Base-by-base conservation (phyloP, 2,888 invertebrate species). In the Thecophora atra region DNA sequence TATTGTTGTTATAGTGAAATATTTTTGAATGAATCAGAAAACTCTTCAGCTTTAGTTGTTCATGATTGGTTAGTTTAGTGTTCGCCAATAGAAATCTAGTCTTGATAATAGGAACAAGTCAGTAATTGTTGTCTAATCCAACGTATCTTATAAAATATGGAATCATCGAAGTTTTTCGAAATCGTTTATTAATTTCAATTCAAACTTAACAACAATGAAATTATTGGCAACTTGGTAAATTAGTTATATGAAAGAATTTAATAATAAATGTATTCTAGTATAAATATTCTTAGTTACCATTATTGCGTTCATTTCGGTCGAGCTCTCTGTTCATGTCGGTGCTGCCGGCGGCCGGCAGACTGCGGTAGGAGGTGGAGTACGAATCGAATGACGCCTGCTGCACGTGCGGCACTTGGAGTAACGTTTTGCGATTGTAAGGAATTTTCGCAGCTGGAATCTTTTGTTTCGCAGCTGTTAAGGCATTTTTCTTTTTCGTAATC, bases 351-450 rank as follows among this genome's bases (percentile, higher is more conserved):
- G 80, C 64, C 0, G 85, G 84, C 47, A 81, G 76, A 67, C 83
- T 85, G 19, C 79, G 78, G 76, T 85, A 85, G 5, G 79, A 76
- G 0, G 85, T 85, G 3, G 84, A 84, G 70, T 78, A 81, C 1
- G 84, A 83, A 66, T 82, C 81, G 42, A 83, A 82, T 0, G 83
- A 82, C 37, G 70, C 75, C 56, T 80, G 82, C 0, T 8, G 17
- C 3, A 44, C 64, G n/a, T n/a, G n/a, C 3, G 58, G 15, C 8
- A 26, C 11, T n/a, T n/a, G n/a, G 13, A 28, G 17, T 5, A 17
- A n/a, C 19, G 54, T n/a, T 1, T 17, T 54, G 21, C 5, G 8
- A n/a, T 21, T 58, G 15, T 28, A 28, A 58, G 26, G 26, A 17
- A 28, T 63, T 17, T 65, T 11, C 5, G 28, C 21, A 1, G 6